A percentile compares a stretch with the other conserved stretches of the same genome.
These are phyloP conservation scores for Pterocles gutturalis DNA, from an alignment of 2,113 vertebrate species.

Conservation along the genomic window DNA sequence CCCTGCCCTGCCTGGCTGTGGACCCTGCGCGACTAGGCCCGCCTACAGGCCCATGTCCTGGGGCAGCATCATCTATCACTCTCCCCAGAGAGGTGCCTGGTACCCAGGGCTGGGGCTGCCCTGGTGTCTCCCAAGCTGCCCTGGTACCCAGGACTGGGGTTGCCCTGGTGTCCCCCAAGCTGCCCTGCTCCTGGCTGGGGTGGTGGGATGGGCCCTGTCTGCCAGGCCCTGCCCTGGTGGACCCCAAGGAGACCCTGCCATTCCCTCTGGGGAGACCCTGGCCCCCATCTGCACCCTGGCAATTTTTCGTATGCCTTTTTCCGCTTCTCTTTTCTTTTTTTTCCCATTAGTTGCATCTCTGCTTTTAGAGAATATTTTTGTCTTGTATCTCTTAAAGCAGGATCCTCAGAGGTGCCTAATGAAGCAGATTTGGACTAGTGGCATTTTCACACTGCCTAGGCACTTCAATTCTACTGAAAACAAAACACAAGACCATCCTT, in stretches of 20 bases:
- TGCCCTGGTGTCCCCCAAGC: too few species aligned
- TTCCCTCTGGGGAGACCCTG: accelerated
- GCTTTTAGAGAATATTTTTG: neutral
- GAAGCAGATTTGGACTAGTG: neutral
- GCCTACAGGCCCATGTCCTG: accelerated
- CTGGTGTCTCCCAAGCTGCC: too few species aligned
- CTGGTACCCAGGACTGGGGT: too few species aligned
- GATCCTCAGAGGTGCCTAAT: constrained; percentile 14
- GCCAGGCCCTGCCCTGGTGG: too few species aligned
- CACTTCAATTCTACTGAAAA: neutral
- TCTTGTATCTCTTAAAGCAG: neutral
- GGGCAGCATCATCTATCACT: too few species aligned
- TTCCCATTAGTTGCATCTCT: neutral
- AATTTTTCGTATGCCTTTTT: neutral
- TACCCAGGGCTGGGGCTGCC: too few species aligned
- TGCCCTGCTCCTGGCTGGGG: too few species aligned
- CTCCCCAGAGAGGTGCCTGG: accelerated
- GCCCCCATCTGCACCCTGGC: accelerated
- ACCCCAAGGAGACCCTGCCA: accelerated
- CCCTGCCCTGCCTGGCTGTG: accelerated
- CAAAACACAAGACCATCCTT: neutral
- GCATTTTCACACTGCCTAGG: neutral
- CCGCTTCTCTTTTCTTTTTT: neutral
- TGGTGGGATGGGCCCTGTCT: too few species aligned
- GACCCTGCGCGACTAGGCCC: accelerated